Evolutionary conservation across 2,113 vertebrate genomes (phyloP).

Genomic region (Chiloscyllium plagiosum): DNA sequence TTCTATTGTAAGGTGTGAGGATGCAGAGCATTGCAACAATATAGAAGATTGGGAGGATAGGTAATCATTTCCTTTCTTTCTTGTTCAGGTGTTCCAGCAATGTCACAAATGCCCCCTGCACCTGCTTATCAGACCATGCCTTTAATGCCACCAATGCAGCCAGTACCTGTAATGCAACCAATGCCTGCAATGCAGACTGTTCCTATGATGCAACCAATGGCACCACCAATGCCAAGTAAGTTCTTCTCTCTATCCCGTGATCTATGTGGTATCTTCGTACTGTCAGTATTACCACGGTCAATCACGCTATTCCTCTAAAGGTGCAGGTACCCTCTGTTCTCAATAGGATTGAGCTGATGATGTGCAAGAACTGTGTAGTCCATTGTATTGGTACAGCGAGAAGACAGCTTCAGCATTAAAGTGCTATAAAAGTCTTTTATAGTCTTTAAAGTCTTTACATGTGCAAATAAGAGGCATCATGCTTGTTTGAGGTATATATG

Average conservation of each 20-base stretch:
- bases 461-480: not conserved
- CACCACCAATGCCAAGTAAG: constrained; percentile 55
- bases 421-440: no score
- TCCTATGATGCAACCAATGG: constrained; percentile 38
- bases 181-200: constrained; percentile 48
- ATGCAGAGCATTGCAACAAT: not conserved
- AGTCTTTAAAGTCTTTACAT: not conserved
- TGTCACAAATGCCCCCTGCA: constrained; percentile 57
- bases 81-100: constrained; percentile 58
- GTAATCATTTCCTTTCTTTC: not conserved
- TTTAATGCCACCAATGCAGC: constrained; percentile 41
- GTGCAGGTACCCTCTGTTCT: not conserved
- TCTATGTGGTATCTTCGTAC: not conserved
- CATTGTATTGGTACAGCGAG: no score
- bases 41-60: no score
- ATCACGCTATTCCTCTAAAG: not conserved
- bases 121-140: constrained; percentile 62
- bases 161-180: constrained; percentile 51
- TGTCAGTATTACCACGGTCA: not conserved
- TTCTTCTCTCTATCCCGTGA: not conserved
- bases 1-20: not conserved
- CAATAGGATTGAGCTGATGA: not conserved
- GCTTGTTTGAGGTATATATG: not conserved
- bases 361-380: not conserved
- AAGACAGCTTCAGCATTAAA: not conserved